A percentile compares a stretch with the other conserved stretches of the same genome.
Evolutionary conservation across 2,113 vertebrate genomes (phyloP).

Genomic region (Prietella phreatophila): DNA sequence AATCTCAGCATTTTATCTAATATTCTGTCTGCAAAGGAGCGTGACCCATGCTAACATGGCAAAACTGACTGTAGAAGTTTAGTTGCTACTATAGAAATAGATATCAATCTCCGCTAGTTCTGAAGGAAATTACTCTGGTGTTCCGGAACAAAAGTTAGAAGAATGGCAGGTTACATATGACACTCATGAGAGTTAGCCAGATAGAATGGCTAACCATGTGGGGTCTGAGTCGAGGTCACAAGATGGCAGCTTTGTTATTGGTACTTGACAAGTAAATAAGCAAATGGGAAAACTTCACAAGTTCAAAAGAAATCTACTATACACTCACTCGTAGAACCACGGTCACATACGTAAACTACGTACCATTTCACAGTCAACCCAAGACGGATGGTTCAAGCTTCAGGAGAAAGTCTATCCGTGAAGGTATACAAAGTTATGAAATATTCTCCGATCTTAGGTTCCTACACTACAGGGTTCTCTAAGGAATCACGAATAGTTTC

Average conservation of each 20-base stretch:
- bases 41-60: background rate
- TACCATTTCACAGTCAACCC: background rate
- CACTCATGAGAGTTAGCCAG: background rate
- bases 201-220: background rate
- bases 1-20: background rate
- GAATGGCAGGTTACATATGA: background rate
- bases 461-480: background rate
- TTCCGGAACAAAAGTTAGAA: background rate
- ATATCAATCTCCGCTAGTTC: background rate
- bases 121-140: background rate
- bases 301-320: background rate
- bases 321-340: background rate
- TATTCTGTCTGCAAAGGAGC: background rate
- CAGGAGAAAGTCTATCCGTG: background rate
- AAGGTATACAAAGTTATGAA: background rate
- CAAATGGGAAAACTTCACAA: background rate
- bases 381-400: background rate
- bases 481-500: background rate
- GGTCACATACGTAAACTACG: background rate
- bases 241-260: background rate
- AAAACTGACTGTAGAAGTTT: background rate
- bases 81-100: background rate
- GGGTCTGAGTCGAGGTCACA: background rate
- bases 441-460: background rate
- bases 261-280: background rate